Conservation (phyloP, 2,113 vertebrate species). For the Podiceps cristatus region DNA sequence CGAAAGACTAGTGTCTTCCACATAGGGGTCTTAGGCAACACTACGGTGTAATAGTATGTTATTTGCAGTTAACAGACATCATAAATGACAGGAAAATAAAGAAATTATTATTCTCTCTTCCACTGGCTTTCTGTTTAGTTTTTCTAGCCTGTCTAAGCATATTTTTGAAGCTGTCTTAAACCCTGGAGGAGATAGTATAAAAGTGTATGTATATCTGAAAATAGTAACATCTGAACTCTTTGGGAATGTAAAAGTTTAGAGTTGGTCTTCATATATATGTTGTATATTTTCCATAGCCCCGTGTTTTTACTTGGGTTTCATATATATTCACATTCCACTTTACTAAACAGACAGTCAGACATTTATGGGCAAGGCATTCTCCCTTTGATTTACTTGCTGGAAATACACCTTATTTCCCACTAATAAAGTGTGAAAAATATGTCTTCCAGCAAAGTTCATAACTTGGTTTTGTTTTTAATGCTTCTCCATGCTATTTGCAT, state of each 20-base stretch:
- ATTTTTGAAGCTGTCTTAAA: slow-evolving; percentile 17
- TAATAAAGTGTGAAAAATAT: not conserved
- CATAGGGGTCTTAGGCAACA: not conserved
- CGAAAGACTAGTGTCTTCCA: not conserved
- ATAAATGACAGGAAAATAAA: not conserved
- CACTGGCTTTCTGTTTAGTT: slow-evolving; percentile 11
- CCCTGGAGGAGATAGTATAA: not conserved
- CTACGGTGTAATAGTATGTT: not conserved
- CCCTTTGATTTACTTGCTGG: not conserved
- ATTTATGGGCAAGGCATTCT: not conserved
- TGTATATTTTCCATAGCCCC: slow-evolving; percentile 16
- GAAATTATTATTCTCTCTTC: not conserved
- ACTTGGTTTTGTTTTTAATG: not conserved
- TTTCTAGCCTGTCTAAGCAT: not conserved
- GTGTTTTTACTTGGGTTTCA: slow-evolving; percentile 3
- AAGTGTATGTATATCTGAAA: not conserved
- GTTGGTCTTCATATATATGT: not conserved
- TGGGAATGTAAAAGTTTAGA: not conserved
- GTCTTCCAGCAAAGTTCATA: not conserved
- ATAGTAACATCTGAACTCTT: slow-evolving; percentile 11
- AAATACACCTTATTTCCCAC: slow-evolving; percentile 12
- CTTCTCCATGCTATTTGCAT: not conserved
- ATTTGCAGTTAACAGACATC: not conserved
- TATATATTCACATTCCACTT: slow-evolving; percentile 29
- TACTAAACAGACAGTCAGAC: not conserved